Base-by-base conservation (phyloP, 2,888 invertebrate genomes). In the Catotricha subobsoleta region DNA sequence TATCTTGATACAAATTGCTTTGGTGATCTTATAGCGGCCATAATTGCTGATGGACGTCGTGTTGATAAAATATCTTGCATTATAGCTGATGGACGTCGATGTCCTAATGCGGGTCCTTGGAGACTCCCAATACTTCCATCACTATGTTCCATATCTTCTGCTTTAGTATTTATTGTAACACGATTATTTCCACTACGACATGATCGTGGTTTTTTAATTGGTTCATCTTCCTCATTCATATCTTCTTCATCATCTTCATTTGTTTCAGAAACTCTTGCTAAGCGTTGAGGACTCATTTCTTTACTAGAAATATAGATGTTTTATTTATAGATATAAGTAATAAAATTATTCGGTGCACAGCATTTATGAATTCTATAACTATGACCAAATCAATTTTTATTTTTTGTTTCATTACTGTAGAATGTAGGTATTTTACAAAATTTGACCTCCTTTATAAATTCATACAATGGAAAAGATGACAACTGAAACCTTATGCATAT, bases 11-110 rank as follows among this genome's bases (percentile, higher is more conserved):
- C 56, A n/a, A 69, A 68, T 51, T 72, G 72, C 31, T 72, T 72
- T 4, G 72, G 72, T 27, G 72, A 62, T 6, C 72, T 66, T 44
- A 73, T 66, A 15, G 73, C 72, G n/a, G 74, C 73, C 46, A 74
- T 68, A 36, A 75, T 70, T 2, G 70, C 67, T 7, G 75, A 74
- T 1, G 74, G 72, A 33, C 76, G 66, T 52, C 76, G 48, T 4
- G 58, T 57, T 27, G 49, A 47, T 40, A 63, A 46, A 33, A 63
- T 59, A 44, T 63, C 62, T 44, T 62, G 63, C 18, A 63, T 46
- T 10, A 62, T 48, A 27, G 59, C 50, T 1, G 62, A 63, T 3
- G 62, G 62, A 7, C 62, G 49, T 12, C 62, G 52, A 39, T 29
- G 16, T n/a, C n/a, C n/a, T n/a, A n/a, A n/a, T n/a, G n/a, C n/a